Evolutionary conservation across 2,797 vertebrate genomes (phyloP), one percentile per base, ranked within the genome.

Genomic region (Zalophus californianus): DNA sequence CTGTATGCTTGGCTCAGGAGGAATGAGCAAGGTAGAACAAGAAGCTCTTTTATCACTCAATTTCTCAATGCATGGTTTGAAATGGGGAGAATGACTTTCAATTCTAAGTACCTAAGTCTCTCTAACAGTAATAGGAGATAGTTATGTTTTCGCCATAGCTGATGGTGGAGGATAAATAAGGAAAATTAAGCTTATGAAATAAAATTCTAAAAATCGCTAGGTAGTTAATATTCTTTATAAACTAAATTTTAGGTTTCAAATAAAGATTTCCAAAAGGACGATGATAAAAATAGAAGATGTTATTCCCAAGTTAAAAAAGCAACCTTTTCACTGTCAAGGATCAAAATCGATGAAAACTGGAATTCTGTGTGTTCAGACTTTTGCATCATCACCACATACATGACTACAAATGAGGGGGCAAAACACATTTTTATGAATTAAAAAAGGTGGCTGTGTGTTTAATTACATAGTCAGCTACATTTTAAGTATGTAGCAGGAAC

Each of bases 211-310:
- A 66, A 70, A 54, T 68, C 18, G 77, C 29, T 48, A 77, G 27
- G 21, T 56, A 38, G 10, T 86, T 83, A 73, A 64, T 52, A 32
- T 48, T 52, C 66, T 72, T 66, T 77, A 15, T 82, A 78, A 88
- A 77, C 13, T 56, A 94, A 85, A 70, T 60, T 84, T 95, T 79
- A 60, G 29, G 48, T 94, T 97, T 93, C 29, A 91, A 89, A 85
- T 79, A 29, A 50, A 70, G 48, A 41, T 27, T 87, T 97, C 5
- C 75, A 64, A 95, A 72, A 83, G 44, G 64, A 88, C 72, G 16
- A 32, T 77, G 38, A 56, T 78, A 75, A 68, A 85, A 73, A 80
- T 20, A 72, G 29, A 64, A 50, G 1, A 85, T 21, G 50, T 92
- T 77, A 68, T 88, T 91, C 18, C 35, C 50, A 84, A 84, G 35